Conservation (phyloP, 35 echinoderm and acorn worm species). For the Patiria miniata region DNA sequence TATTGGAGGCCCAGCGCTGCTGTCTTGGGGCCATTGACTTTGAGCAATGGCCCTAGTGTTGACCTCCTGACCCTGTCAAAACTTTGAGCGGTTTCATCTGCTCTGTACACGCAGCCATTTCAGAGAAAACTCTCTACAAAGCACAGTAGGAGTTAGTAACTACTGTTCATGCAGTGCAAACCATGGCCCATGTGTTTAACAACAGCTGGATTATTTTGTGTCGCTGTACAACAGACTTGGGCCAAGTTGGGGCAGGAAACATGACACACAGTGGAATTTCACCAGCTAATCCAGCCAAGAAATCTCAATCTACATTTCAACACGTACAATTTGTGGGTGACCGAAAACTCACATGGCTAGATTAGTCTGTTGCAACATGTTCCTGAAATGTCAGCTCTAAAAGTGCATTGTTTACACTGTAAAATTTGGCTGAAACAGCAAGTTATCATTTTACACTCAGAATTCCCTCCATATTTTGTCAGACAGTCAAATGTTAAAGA, state of each 20-base stretch:
- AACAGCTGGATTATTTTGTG: neutral
- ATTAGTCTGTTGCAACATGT: too few species aligned
- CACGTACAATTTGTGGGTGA: too few species aligned
- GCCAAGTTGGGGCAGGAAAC: neutral
- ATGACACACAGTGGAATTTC: neutral
- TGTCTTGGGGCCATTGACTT: constrained; percentile 6
- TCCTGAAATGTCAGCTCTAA: too few species aligned
- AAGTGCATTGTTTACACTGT: too few species aligned
- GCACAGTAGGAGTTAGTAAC: neutral
- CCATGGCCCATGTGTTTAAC: neutral
- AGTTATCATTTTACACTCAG: too few species aligned
- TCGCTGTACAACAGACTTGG: neutral
- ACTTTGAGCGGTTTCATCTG: neutral
- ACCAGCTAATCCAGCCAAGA: too few species aligned
- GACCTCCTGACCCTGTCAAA: constrained; percentile 8
- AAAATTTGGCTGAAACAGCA: too few species aligned
- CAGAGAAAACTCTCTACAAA: neutral
- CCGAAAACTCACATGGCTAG: too few species aligned
- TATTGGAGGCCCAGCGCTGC: neutral
- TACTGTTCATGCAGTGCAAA: neutral
- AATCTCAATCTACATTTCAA: too few species aligned
- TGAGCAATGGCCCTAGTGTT: constrained; percentile 13
- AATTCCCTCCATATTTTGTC: too few species aligned
- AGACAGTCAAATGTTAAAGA: too few species aligned
- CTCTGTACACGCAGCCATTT: neutral